phyloP scores from a whole-genome alignment of 2,113 vertebrate genomes.

The Chloropsis hardwickii region DNA sequence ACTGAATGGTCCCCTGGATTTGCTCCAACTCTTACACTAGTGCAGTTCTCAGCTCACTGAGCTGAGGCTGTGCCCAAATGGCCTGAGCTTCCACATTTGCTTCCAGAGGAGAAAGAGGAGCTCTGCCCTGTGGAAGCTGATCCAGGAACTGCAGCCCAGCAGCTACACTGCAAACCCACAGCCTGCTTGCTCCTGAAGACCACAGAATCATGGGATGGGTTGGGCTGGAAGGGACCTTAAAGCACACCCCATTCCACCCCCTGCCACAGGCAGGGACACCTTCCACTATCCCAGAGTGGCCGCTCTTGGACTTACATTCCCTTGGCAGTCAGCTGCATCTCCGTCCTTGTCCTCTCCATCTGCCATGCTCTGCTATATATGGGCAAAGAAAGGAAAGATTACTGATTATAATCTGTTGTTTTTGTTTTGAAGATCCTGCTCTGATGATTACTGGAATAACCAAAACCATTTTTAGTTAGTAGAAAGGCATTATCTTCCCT shows the following conservation, averaged over 20 bases:
- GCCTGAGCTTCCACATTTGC: background rate
- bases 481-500: background rate
- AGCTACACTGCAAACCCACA: background rate
- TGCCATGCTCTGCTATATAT: constrained; percentile 69
- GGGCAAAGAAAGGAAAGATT: constrained; percentile 42
- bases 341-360: constrained; percentile 74
- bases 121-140: background rate
- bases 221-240: background rate
- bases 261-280: background rate
- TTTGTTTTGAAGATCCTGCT: background rate
- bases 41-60: background rate
- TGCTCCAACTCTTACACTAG: background rate
- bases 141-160: background rate
- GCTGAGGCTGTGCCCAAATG: background rate
- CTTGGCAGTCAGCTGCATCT: constrained; percentile 71
- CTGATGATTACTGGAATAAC: background rate
- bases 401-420: background rate
- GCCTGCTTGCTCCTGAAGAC: background rate
- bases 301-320: constrained; percentile 70
- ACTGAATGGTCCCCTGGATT: background rate
- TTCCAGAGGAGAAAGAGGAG: background rate
- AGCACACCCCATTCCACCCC: rapidly evolving
- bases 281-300: background rate
- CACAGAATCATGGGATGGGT: rapidly evolving
- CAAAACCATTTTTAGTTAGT: background rate